Evolutionary conservation across 2,888 invertebrate genomes (phyloP).

Genomic region (Thereva nobilitata): DNA sequence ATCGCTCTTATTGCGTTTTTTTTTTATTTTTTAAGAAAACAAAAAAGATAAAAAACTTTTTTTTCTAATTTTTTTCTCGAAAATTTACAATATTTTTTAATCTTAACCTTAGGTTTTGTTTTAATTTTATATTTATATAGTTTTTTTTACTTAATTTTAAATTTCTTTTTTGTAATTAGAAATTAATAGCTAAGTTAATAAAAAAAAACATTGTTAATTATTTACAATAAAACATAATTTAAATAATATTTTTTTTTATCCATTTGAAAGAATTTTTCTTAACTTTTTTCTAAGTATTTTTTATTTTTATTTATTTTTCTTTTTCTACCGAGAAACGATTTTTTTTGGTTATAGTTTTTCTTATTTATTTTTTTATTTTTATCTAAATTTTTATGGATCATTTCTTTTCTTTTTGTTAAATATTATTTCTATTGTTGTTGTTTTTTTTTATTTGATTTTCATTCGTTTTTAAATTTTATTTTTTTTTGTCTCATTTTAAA

Average conservation of each 20-base stretch:
- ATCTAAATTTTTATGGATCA: not conserved
- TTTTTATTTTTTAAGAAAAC: constrained; percentile 19
- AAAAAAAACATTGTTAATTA: constrained; percentile 9
- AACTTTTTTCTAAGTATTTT: constrained; percentile 16
- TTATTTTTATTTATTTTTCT: too few species aligned
- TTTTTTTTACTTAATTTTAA: not conserved
- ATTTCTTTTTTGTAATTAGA: too few species aligned
- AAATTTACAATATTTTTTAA: constrained; percentile 19
- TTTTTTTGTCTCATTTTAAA: constrained; percentile 40
- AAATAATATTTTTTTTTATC: constrained; percentile 10
- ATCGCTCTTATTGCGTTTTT: constrained; percentile 30
- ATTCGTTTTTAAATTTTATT: constrained; percentile 34
- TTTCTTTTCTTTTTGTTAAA: not conserved
- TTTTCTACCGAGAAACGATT: too few species aligned
- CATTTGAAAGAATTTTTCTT: constrained; percentile 1
- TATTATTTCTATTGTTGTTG: constrained; percentile 1
- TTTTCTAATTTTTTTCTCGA: constrained; percentile 14
- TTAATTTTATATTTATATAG: constrained; percentile 28
- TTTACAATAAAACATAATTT: constrained; percentile 18
- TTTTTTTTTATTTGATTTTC: constrained; percentile 2
- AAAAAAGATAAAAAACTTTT: constrained; percentile 23
- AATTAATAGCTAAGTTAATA: not conserved
- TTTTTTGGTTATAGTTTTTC: too few species aligned
- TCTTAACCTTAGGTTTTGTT: not conserved
- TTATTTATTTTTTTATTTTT: too few species aligned